Conservation (phyloP, 2,113 vertebrate genomes). For the Grantiella picta region DNA sequence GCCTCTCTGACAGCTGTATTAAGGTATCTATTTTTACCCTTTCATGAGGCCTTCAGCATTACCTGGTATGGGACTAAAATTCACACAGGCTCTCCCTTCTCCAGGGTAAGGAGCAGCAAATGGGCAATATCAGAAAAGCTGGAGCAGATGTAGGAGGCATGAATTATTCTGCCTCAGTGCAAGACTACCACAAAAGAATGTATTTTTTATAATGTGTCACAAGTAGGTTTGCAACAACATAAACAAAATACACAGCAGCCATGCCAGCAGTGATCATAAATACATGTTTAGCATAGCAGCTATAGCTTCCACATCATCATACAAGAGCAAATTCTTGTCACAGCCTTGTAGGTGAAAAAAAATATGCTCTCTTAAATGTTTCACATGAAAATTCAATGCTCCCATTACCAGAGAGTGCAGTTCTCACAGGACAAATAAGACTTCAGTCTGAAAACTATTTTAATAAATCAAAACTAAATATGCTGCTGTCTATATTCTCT, state of each 20-base stretch:
- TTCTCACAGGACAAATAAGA: slow-evolving; percentile 58
- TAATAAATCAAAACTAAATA: slow-evolving; percentile 63
- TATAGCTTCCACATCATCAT: slow-evolving; percentile 50
- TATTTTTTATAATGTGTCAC: slow-evolving; percentile 57
- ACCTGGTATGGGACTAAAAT: neutral
- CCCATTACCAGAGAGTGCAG: slow-evolving; percentile 26
- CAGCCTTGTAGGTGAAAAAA: slow-evolving; percentile 42
- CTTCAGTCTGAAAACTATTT: slow-evolving; percentile 51
- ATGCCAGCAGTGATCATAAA: slow-evolving; percentile 62
- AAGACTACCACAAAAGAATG: slow-evolving; percentile 38
- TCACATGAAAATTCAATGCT: slow-evolving; percentile 59
- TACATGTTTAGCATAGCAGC: slow-evolving; percentile 56
- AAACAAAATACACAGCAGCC: slow-evolving; percentile 41
- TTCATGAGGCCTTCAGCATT: neutral
- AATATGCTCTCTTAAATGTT: slow-evolving; percentile 60
- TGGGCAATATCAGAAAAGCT: neutral
- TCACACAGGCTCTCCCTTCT: neutral
- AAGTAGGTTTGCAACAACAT: slow-evolving; percentile 38
- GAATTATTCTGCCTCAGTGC: slow-evolving; percentile 13
- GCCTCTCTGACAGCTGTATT: neutral
- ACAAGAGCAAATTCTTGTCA: slow-evolving; percentile 42
- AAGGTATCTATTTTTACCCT: slow-evolving; percentile 14
- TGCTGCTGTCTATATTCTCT: neutral
- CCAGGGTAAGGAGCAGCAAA: neutral
- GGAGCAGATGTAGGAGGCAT: neutral